Evolutionary conservation across 1,140 invertebrate genomes (phyloP), one percentile per base, ranked within the genome.

Genomic region (Lepeophtheirus salmonis): DNA sequence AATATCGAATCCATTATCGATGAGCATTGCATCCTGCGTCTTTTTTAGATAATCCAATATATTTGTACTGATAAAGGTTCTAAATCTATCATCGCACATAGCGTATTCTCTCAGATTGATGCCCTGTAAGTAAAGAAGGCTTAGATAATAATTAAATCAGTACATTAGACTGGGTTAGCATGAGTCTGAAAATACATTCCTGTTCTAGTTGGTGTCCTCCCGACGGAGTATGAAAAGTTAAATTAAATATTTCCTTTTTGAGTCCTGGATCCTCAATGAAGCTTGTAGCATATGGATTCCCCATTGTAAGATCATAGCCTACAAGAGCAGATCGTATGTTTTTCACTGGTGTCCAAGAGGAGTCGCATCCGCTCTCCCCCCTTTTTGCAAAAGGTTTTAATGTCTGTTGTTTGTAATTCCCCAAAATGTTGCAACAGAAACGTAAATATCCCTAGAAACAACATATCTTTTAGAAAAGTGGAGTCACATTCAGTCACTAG

Each of bases 181-280:
- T n/a, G n/a, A n/a, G n/a, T n/a, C n/a, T n/a, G n/a, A n/a, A n/a
- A n/a, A n/a, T n/a, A n/a, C n/a, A n/a, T n/a, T n/a, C n/a, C n/a
- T n/a, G n/a, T n/a, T n/a, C n/a, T n/a, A n/a, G n/a, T n/a, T n/a
- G n/a, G n/a, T n/a, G n/a, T n/a, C n/a, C n/a, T n/a, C n/a, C n/a
- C n/a, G n/a, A n/a, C n/a, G n/a, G n/a, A n/a, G n/a, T n/a, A n/a
- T n/a, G n/a, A n/a, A n/a, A n/a, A n/a, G 26, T 41, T 14, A 30
- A 16, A 26, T 57, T 25, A 25, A 57, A 57, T 24, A 57, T 57
- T 30, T 57, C 20, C 22, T 57, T 57, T 3, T 25, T 24, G 1
- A 57, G 16, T 30, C 55, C 55, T 4, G 26, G 55, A 57, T 57
- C 55, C 16, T 57, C 55, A 30, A 57, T 57, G 26, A 30, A 57